Percentiles rank a stretch among this genome's conserved stretches.
phyloP scores from a whole-genome alignment of 2,113 vertebrate species.

The Protobothrops mucrosquamatus region DNA sequence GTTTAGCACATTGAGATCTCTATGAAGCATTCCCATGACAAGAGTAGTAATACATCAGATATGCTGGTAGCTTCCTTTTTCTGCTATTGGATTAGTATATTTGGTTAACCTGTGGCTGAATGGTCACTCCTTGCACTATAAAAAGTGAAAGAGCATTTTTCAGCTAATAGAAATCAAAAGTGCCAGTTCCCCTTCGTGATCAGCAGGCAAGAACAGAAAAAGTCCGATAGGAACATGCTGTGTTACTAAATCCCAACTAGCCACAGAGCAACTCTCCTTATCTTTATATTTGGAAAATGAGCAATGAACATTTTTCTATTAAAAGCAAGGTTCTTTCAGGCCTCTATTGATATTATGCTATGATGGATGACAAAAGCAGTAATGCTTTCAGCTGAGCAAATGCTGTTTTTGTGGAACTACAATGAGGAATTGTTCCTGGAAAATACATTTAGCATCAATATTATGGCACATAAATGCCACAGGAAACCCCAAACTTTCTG shows the following conservation, averaged over 20 bases:
- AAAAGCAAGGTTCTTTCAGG: background rate
- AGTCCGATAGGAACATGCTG: background rate
- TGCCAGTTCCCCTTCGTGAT: background rate
- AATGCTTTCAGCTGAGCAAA: conserved; percentile 10
- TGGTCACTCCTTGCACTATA: background rate
- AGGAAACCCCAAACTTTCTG: background rate
- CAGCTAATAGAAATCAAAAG: background rate
- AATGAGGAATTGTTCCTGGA: conserved; percentile 15
- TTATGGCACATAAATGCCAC: background rate
- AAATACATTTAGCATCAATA: background rate
- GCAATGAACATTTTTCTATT: background rate
- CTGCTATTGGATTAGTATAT: background rate
- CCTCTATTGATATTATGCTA: background rate
- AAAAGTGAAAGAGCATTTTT: background rate
- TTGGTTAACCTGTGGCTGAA: background rate
- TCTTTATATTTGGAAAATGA: background rate
- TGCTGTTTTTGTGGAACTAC: conserved; percentile 12
- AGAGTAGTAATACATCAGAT: background rate
- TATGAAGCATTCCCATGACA: background rate
- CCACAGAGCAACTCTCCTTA: background rate
- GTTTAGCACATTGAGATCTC: background rate
- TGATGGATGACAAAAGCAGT: background rate
- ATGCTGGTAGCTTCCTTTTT: background rate
- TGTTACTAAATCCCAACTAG: background rate
- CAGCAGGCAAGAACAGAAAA: background rate